Base-by-base conservation (phyloP, 2,888 invertebrate genomes). In the Heteromyza rotundicornis region DNA sequence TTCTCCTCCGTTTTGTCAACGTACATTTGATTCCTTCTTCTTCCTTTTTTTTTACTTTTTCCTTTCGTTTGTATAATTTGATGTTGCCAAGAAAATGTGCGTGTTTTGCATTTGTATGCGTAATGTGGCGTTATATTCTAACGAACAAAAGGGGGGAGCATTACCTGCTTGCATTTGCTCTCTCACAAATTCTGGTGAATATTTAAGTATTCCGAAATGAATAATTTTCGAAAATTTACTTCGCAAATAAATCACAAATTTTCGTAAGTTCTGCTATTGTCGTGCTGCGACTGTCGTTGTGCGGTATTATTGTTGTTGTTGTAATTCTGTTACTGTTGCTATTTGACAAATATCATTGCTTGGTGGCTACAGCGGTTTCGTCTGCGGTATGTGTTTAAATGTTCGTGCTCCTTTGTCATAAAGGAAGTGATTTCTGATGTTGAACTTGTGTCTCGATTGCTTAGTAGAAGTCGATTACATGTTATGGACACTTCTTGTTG, bases 141-240 rank as follows among this genome's bases (percentile, higher is more conserved):
- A n/a, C n/a, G n/a, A n/a, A n/a, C n/a, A n/a, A n/a, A n/a, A n/a
- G n/a, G n/a, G n/a, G n/a, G n/a, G n/a, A n/a, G n/a, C n/a, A n/a
- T n/a, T n/a, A n/a, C n/a, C n/a, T n/a, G n/a, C n/a, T n/a, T n/a
- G n/a, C n/a, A n/a, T n/a, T n/a, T n/a, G n/a, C n/a, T n/a, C n/a
- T n/a, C n/a, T n/a, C n/a, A n/a, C n/a, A n/a, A n/a, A n/a, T n/a
- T n/a, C n/a, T n/a, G n/a, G n/a, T n/a, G n/a, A n/a, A n/a, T n/a
- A n/a, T n/a, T n/a, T n/a, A n/a, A n/a, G n/a, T 67, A 66, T 65
- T 70, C 65, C 66, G 66, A 75, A 76, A 76, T 75, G 76, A 76
- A 75, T 75, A 75, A 75, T 75, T 75, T 74, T 68, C 53, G 68
- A 52, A 71, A 76, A 75, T 76, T 75, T 76, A 73, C 75, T 73